phyloP scores from a whole-genome alignment of 2,797 vertebrate species.

The Tapera naevia region DNA sequence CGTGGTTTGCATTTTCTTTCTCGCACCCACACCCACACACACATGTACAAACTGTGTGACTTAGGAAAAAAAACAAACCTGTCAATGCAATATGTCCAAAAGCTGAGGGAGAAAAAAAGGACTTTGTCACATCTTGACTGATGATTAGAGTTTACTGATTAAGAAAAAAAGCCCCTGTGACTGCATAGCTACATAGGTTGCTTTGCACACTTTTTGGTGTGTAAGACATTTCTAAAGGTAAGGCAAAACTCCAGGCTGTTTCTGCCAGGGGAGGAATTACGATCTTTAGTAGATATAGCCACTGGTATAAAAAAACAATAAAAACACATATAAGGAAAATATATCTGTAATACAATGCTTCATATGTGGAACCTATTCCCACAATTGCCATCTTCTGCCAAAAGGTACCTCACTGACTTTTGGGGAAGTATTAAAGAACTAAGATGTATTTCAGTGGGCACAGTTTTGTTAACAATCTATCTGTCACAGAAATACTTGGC shows the following conservation, averaged over 20 bases:
- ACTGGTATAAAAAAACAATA: not conserved
- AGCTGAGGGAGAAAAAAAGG: not conserved
- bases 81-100: not conserved
- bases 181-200: not conserved
- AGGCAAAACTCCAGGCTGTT: not conserved
- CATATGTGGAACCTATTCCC: not conserved
- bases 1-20: constrained; percentile 14
- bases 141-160: not conserved
- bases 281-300: not conserved
- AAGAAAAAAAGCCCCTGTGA: not conserved
- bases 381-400: not conserved
- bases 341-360: not conserved
- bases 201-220: not conserved
- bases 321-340: not conserved
- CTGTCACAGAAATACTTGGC: not conserved
- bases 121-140: not conserved
- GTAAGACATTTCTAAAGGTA: not conserved
- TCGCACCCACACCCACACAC: not conserved
- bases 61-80: not conserved
- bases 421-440: not conserved
- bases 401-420: not conserved
- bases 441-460: not conserved
- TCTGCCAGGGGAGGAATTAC: not conserved
- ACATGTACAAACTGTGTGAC: constrained; percentile 14
- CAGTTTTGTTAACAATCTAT: not conserved